Percentiles rank a stretch among this genome's conserved stretches.
These are phyloP conservation scores for Polydrusus tereticollis DNA, from an alignment of 2,888 invertebrate species.

Conservation along the genomic window DNA sequence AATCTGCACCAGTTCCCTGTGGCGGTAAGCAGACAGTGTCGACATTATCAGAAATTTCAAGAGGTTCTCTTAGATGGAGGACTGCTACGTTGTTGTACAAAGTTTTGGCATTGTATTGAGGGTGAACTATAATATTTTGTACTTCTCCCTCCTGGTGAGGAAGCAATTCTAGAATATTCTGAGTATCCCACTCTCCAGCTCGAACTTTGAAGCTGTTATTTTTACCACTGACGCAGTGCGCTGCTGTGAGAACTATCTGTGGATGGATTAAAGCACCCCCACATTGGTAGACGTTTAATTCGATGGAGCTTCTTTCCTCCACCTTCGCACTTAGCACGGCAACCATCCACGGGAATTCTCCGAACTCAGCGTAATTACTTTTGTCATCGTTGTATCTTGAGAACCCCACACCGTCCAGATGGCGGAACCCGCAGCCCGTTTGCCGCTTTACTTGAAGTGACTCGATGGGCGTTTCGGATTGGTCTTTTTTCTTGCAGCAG, in stretches of 20 bases:
- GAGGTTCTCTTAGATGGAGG: slow-evolving; percentile 57
- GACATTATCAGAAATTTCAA: slow-evolving; percentile 57
- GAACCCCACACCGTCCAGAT: slow-evolving; percentile 81
- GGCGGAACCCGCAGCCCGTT: slow-evolving; percentile 79
- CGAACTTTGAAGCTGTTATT: slow-evolving; percentile 66
- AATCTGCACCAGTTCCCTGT: slow-evolving; percentile 49
- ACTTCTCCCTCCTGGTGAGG: slow-evolving; percentile 74
- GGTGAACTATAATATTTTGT: slow-evolving; percentile 56
- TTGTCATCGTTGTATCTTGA: slow-evolving; percentile 75
- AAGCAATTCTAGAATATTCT: slow-evolving; percentile 75
- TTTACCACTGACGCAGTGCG: slow-evolving; percentile 77
- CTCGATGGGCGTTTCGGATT: slow-evolving; percentile 54
- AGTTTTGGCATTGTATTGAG: slow-evolving; percentile 57
- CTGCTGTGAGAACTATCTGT: slow-evolving; percentile 82
- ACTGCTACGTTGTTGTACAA: slow-evolving; percentile 62
- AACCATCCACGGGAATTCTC: slow-evolving; percentile 90
- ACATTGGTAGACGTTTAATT: slow-evolving; percentile 67
- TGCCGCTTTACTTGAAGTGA: slow-evolving; percentile 52
- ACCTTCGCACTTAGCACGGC: slow-evolving; percentile 74
- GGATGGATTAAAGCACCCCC: slow-evolving; percentile 86
- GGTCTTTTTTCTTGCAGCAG: slow-evolving; percentile 68
- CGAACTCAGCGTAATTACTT: slow-evolving; percentile 80
- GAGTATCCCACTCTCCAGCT: slow-evolving; percentile 89
- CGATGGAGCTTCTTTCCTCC: slow-evolving; percentile 65
- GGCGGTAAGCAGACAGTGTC: slow-evolving; percentile 61